Evolutionary conservation across 2,797 vertebrate species (phyloP), one percentile per base, ranked within the genome.

Genomic region (Botia kubotai): DNA sequence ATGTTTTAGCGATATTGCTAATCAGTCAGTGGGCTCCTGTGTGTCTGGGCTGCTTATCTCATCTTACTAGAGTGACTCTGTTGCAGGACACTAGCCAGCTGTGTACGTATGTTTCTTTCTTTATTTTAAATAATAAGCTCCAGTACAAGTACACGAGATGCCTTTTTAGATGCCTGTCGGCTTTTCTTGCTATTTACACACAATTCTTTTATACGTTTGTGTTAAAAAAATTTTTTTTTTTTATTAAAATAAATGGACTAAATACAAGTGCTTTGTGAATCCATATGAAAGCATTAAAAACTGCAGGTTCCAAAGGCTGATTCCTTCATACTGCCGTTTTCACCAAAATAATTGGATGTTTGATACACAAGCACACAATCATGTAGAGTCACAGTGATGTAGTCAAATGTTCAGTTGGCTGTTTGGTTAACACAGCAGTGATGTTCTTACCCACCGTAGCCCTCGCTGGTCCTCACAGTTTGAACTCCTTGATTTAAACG

Each of bases 21-120:
- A 84, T 87, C 80, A 75, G 17, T 17, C 2, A 1, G 4, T 71
- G 80, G 70, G 77, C 48, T 83, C 81, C 82, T 73, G 73, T 50
- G 66, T 79, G 84, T 82, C 81, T 78, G 76, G 53, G 58, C 48
- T 19, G 29, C 69, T 80, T 72, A 79, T 79, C 70, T 80, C 14
- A 16, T 73, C 60, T 77, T 50, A 12, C 62, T 36, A 13, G 21
- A 74, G 75, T 57, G 19, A 57, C 46, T 75, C 71, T 48, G 39
- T 39, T 4, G 26, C 55, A 48, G 60, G 70, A 80, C 52, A 50
- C 70, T 19, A 65, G 58, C 48, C 60, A 72, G 70, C 19, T 65
- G 48, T n/a, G 16, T 65, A 7, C 10, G 26, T 66, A 16, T 65
- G 53, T 12, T 43, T 75, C 23, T 26, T 26, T 26, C 23, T 26